These are phyloP conservation scores for Marasmarcha lunaedactyla DNA, from an alignment of 2,888 invertebrate genomes.

Conservation along the genomic window DNA sequence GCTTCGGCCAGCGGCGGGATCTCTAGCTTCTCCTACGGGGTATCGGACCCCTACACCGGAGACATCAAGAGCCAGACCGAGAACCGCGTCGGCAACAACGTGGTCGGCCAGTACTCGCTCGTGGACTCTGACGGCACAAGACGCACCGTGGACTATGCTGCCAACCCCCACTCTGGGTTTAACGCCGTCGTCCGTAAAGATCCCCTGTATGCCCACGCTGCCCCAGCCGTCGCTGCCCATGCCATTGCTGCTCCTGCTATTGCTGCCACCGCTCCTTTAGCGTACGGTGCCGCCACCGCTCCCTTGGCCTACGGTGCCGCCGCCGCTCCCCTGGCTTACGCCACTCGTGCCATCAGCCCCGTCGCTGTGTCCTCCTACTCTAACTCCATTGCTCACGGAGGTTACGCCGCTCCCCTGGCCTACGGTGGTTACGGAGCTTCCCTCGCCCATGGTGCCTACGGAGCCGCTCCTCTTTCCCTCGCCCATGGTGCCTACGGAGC, in stretches of 20 bases:
- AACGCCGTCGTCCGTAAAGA: slow-evolving; percentile 60
- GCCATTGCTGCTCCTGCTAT: slow-evolving; percentile 22
- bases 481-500: slow-evolving; percentile 10
- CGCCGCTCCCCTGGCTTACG: slow-evolving; percentile 13
- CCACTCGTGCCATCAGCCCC: slow-evolving; percentile 24
- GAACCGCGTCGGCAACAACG: slow-evolving; percentile 54
- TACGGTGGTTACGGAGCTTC: slow-evolving; percentile 17
- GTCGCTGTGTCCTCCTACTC: slow-evolving; percentile 20
- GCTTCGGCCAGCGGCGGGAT: slow-evolving; percentile 29
- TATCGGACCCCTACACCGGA: slow-evolving; percentile 60
- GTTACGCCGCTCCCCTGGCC: slow-evolving; percentile 23
- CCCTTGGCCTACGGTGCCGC: slow-evolving; percentile 19
- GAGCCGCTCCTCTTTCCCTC: slow-evolving; percentile 6
- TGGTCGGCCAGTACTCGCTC: slow-evolving; percentile 60
- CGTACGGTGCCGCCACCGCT: slow-evolving; percentile 18
- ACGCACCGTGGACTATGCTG: slow-evolving; percentile 59
- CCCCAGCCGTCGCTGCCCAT: slow-evolving; percentile 16
- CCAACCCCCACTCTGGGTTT: slow-evolving; percentile 55
- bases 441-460: slow-evolving; percentile 11
- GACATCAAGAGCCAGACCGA: slow-evolving; percentile 63
- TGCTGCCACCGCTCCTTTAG: slow-evolving; percentile 16
- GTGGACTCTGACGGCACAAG: slow-evolving; percentile 59
- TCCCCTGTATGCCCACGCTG: slow-evolving; percentile 22
- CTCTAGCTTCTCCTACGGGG: slow-evolving; percentile 60
- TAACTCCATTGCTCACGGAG: slow-evolving; percentile 14